Evolutionary conservation across 2,113 vertebrate species (phyloP).

Genomic region (Cygnus buccinator): DNA sequence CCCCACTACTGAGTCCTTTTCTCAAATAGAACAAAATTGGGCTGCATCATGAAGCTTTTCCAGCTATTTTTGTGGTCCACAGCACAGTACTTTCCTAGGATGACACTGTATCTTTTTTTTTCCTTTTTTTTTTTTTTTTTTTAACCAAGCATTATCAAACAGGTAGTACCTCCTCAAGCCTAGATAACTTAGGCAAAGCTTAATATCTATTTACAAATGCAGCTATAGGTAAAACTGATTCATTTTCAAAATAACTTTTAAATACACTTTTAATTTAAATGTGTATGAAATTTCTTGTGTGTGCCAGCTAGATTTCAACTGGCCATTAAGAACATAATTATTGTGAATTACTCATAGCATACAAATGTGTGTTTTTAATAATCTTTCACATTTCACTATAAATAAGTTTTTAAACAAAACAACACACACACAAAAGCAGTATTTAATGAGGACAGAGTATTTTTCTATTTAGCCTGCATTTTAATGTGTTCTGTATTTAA

Average conservation of each 20-base stretch:
- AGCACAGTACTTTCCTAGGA: neutral
- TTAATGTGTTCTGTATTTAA: slow-evolving; percentile 29
- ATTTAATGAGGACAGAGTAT: neutral
- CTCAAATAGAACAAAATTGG: neutral
- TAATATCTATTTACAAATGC: neutral
- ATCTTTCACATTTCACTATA: slow-evolving; percentile 1
- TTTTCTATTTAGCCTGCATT: slow-evolving; percentile 24
- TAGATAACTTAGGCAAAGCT: neutral
- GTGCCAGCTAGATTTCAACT: neutral
- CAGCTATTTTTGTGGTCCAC: neutral
- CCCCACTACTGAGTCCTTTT: neutral
- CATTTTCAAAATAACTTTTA: neutral
- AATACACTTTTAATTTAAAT: slow-evolving; percentile 13
- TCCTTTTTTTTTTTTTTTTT: neutral
- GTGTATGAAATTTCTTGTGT: neutral
- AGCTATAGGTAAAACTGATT: neutral
- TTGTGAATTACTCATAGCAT: neutral
- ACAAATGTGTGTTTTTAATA: neutral
- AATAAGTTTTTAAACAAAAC: neutral
- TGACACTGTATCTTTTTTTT: neutral
- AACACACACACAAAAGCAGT: neutral
- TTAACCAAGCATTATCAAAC: neutral
- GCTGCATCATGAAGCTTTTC: neutral
- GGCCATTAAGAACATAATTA: slow-evolving; percentile 16
- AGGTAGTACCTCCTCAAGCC: neutral